Percentiles rank a stretch among this genome's conserved stretches.
phyloP scores from a whole-genome alignment of 2,888 invertebrate species.

The Pelosia muscerda region DNA sequence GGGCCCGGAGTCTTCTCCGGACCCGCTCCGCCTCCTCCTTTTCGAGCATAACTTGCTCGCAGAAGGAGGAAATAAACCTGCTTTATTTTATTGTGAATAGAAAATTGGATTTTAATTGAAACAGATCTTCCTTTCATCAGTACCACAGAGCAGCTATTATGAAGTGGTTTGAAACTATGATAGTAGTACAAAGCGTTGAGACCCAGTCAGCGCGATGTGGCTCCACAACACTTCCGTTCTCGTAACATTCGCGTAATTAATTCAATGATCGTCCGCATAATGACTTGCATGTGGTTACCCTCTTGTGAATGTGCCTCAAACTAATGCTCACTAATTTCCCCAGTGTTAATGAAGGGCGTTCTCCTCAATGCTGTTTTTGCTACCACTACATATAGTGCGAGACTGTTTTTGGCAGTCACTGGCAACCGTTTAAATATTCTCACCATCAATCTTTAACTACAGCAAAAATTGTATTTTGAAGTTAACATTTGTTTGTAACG shows the following conservation, averaged over 20 bases:
- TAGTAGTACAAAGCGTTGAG: background rate
- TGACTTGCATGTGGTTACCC: slow-evolving; percentile 82
- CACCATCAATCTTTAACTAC: slow-evolving; percentile 79
- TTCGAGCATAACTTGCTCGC: too few species aligned
- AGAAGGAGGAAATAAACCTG: slow-evolving; percentile 32
- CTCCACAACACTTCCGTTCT: slow-evolving; percentile 69
- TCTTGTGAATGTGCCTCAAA: slow-evolving; percentile 69
- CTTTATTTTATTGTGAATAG: slow-evolving; percentile 36
- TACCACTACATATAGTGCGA: slow-evolving; percentile 61
- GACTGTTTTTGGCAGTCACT: slow-evolving; percentile 78
- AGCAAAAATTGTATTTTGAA: slow-evolving; percentile 83
- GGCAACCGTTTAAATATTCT: slow-evolving; percentile 74
- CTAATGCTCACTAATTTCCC: slow-evolving; percentile 80
- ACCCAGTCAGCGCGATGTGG: slow-evolving; percentile 32
- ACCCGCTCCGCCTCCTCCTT: too few species aligned
- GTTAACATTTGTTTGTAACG: slow-evolving; percentile 77
- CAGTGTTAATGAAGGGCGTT: slow-evolving; percentile 78
- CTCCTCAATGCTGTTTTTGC: slow-evolving; percentile 76
- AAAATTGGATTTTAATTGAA: slow-evolving; percentile 41
- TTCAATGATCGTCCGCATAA: slow-evolving; percentile 85
- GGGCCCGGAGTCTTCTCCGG: too few species aligned
- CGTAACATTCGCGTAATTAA: slow-evolving; percentile 78
- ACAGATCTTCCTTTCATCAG: slow-evolving; percentile 46
- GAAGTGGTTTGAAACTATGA: slow-evolving; percentile 29
- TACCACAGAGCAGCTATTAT: slow-evolving; percentile 45